Conservation (phyloP, 2,113 vertebrate species). For the Cathartes aura region DNA sequence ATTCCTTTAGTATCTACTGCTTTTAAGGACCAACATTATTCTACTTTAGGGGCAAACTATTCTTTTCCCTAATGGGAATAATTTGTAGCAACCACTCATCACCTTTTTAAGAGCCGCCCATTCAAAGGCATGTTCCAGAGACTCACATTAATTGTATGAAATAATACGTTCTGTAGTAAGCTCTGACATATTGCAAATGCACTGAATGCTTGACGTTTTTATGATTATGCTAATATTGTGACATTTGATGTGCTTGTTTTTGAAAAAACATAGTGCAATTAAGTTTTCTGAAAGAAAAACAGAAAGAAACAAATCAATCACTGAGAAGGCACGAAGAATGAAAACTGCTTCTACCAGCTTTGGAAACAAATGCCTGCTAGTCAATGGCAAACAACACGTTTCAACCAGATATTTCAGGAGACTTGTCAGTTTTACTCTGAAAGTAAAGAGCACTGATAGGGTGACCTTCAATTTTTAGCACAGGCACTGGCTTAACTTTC, state of each 20-base stretch:
- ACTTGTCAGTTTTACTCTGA: conserved; percentile 23
- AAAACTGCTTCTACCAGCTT: conserved; percentile 15
- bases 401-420: conserved; percentile 56
- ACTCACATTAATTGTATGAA: background rate
- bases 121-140: background rate
- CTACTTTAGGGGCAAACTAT: background rate
- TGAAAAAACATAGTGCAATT: conserved; percentile 1
- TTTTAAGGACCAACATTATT: background rate
- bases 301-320: conserved; percentile 61
- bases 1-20: background rate
- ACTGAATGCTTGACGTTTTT: conserved; percentile 27
- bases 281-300: conserved; percentile 12
- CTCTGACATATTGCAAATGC: background rate
- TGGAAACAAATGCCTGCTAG: conserved; percentile 20
- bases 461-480: conserved; percentile 16
- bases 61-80: background rate
- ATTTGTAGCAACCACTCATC: background rate
- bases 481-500: conserved; percentile 29
- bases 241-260: conserved; percentile 33
- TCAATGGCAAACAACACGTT: background rate
- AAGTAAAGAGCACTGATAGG: conserved; percentile 17
- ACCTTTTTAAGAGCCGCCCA: background rate
- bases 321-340: conserved; percentile 16
- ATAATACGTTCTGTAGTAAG: background rate
- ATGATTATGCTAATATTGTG: conserved; percentile 31